phyloP scores from a whole-genome alignment of 2,888 invertebrate species.

The Latrodectus elegans region DNA sequence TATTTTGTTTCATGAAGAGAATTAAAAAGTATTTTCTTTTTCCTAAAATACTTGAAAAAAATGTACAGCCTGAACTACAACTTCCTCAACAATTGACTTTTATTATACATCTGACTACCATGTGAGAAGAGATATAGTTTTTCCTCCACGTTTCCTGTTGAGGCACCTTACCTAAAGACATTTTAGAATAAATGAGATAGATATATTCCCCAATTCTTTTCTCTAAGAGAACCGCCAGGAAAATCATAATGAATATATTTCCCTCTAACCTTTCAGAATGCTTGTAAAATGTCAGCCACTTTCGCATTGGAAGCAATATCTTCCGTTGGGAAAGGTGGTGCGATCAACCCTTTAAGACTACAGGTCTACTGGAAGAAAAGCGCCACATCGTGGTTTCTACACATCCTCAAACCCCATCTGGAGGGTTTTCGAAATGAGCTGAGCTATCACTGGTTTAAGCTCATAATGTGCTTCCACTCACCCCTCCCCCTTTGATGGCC shows the following conservation, averaged over 20 bases:
- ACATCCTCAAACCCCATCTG: slow-evolving; percentile 4
- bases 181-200: too few species aligned
- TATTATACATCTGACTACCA: too few species aligned
- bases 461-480: slow-evolving; percentile 36
- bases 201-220: background rate
- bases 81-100: too few species aligned
- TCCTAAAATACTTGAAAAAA: too few species aligned
- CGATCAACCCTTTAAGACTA: slow-evolving; percentile 16
- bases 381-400: slow-evolving; percentile 24
- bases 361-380: slow-evolving; percentile 12
- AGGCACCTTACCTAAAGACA: too few species aligned
- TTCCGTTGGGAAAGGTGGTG: background rate
- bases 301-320: background rate
- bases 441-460: slow-evolving; percentile 32
- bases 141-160: too few species aligned
- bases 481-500: slow-evolving; percentile 29
- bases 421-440: slow-evolving; percentile 34
- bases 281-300: background rate
- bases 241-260: background rate
- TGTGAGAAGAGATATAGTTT: too few species aligned
- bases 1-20: too few species aligned
- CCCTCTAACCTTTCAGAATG: background rate
- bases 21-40: too few species aligned
- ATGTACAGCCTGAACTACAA: too few species aligned
- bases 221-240: background rate